Evolutionary conservation across 2,797 vertebrate species (phyloP), one percentile per base, ranked within the genome.

Genomic region (Gallinago solitaria): DNA sequence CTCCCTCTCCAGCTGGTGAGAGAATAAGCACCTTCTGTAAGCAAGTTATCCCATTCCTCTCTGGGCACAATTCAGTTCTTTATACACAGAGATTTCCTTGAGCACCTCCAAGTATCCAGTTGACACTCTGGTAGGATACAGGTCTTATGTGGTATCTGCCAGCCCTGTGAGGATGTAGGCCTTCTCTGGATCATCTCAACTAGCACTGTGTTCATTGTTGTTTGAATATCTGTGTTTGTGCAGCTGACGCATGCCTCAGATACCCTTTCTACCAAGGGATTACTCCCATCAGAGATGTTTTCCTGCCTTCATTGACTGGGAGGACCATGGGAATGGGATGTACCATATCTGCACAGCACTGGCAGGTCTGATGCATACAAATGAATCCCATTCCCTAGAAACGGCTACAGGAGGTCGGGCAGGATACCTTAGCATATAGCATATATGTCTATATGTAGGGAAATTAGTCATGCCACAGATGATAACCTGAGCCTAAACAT

Each of bases 311-410:
- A 5, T 27, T 79, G 41, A 14, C 63, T 64, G 37, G n/a, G 88
- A n/a, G 30, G 27, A 16, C 28, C 1, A 0, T 41, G 37, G 35
- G 35, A 25, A 76, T 47, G 25, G 12, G 33, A 50, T 65, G 16
- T 9, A 45, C 9, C 0, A 0, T 25, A 37, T 60, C n/a, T 73
- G 21, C 69, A 80, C 41, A 61, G n/a, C 4, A 3, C 18, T 56
- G 43, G 12, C 19, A 47, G 18, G 5, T 61, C n/a, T 83, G 68
- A 43, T 70, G 21, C 23, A 12, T 41, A 12, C 7, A 68, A 25
- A 50, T 84, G 53, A 87, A 80, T n/a, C 71, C 39, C 15, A 30
- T 33, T 76, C 33, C 37, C 60, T 85, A 45, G 35, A 82, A 59
- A 7, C 8, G 16, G 24, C 47, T 90, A 53, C 16, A 77, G 61